Conservation (phyloP, 2,113 vertebrate species). For the Lepisosteus osseus region DNA sequence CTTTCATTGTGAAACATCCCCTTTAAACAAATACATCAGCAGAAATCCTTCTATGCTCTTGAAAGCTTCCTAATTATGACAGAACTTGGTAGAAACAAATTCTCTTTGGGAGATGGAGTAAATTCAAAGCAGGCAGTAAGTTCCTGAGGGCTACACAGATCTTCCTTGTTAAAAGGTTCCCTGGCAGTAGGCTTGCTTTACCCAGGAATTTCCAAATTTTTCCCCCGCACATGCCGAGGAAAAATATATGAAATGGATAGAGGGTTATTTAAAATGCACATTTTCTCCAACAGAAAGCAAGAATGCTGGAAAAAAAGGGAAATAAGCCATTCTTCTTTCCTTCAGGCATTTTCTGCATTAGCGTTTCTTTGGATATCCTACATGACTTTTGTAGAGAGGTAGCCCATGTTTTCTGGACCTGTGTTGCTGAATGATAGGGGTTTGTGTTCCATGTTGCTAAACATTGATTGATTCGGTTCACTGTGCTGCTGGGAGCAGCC, state of each 20-base stretch:
- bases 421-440: not conserved
- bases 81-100: constrained; percentile 21
- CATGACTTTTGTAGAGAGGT: no score
- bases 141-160: constrained; percentile 38
- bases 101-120: constrained; percentile 25
- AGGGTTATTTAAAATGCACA: constrained; percentile 36
- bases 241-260: constrained; percentile 43
- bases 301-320: constrained; percentile 28
- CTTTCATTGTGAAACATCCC: no score
- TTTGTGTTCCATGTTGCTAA: not conserved
- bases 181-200: constrained; percentile 19
- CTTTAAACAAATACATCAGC: no score
- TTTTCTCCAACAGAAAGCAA: constrained; percentile 35
- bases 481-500: not conserved
- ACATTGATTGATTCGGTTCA: not conserved
- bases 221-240: constrained; percentile 49
- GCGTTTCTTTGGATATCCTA: no score
- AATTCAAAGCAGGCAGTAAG: constrained; percentile 36
- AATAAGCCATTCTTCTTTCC: constrained; percentile 41
- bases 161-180: constrained; percentile 44
- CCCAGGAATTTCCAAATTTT: constrained; percentile 47
- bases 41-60: no score
- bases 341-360: constrained; percentile 14
- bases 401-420: not conserved
- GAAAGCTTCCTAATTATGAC: not conserved